Base-by-base conservation (phyloP, 2,113 vertebrate genomes). In the Apodemus sylvaticus region DNA sequence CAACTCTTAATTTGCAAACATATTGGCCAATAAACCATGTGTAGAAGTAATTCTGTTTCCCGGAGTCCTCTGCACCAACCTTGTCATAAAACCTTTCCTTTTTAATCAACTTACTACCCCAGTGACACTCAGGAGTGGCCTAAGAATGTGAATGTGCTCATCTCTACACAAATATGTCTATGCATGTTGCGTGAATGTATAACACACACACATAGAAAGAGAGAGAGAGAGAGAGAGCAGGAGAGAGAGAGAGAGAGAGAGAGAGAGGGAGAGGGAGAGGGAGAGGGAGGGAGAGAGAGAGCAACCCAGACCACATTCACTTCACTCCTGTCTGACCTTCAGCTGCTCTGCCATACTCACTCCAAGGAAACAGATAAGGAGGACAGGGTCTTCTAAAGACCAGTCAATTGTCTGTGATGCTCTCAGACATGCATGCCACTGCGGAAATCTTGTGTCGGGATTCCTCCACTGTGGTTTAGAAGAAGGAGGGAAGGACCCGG, bases 1-100 rank as follows among this genome's bases (percentile, higher is more conserved):
- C 82, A 16, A 89, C 79, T 68, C 24, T 60, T 64, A 68, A 55
- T 39, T 91, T 90, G n/a, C 74, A 89, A 79, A 95, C 86, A 58
- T 83, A 91, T 89, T 94, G 77, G 24, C 60, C 34, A 13, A 24
- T 88, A 88, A 95, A 92, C 29, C 45, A 16, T 55, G 87, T 39
- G 58, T 17, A 78, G 39, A 73, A 86, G 9, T 22, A 92, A 82
- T 19, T 88, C 34, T 16, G 24, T 86, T 94, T 96, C 55, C 39
- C 78, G 70, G 51, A 48, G 29, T 78, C 78, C 42, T 86, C 55
- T 92, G 34, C 4, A 4, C 11, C 14, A 62, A 3, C 45, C 10
- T 10, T 76, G 29, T 22, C 68, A 26, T 26, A 55, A 24, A 45
- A 83, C 36, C 12, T 64, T 94, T 86, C 42, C 11, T 93, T 55